Evolutionary conservation across 2,888 invertebrate genomes (phyloP), one percentile per base, ranked within the genome.

Genomic region (Mesopsocus fuscifrons): DNA sequence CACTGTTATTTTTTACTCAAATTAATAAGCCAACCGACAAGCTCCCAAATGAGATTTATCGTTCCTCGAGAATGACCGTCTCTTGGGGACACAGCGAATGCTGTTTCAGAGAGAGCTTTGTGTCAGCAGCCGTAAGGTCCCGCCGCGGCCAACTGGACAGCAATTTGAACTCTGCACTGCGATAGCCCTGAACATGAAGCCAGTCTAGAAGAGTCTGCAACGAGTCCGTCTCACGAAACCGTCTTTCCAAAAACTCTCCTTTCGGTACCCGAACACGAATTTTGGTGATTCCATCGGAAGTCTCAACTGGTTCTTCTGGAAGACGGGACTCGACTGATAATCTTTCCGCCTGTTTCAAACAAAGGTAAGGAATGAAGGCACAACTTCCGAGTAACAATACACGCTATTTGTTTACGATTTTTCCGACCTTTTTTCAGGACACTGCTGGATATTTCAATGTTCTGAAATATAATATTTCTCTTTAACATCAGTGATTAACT

Each of bases 91-190:
- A 88, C 54, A 94, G 72, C 61, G 88, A 88, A 52, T 91, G 67
- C 52, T 80, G 76, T 59, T 75, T 70, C 52, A 95, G 65, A 47
- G 88, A 82, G 61, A 76, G 72, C 55, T 66, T 71, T 35, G 67
- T 66, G 62, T 88, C 78, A 62, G 84, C 68, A 49, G 74, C 68
- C 49, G 89, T 84, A 50, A 88, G 66, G 72, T 94, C 94, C 72
- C 82, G 77, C 58, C 91, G 74, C 58, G 94, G 94, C 83, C 84
- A 94, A 62, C 88, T 84, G 53, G 83, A 78, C 54, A 94, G 78
- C 47, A 92, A 77, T 71, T 92, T 94, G 60, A 77, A 92, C 57
- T 83, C 83, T 53, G 81, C 78, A 52, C 74, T 71, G 49, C 85
- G 81, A 64, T 77, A 94, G 46, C 92, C 92, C 65, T 85, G 73